Evolutionary conservation across 2,888 invertebrate genomes (phyloP).

Genomic region (Coleophora deauratella): DNA sequence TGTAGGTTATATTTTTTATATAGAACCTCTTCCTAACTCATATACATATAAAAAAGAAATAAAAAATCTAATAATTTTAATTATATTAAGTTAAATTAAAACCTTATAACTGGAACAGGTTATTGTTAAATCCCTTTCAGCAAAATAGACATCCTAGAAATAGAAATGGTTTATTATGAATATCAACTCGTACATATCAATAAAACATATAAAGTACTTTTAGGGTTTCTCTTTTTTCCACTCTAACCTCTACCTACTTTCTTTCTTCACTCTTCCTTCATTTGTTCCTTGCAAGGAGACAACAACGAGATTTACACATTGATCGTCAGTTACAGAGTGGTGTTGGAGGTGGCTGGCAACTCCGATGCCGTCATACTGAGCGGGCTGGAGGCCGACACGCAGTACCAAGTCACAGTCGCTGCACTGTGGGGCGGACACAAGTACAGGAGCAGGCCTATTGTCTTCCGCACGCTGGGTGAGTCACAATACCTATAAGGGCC

Average conservation of each 20-base stretch:
- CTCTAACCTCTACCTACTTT: constrained; percentile 22
- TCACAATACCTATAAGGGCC: too few species aligned
- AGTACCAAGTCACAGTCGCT: constrained; percentile 90
- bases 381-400: constrained; percentile 87
- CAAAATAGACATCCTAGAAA: too few species aligned
- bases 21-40: too few species aligned
- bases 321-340: constrained; percentile 93
- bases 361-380: constrained; percentile 89
- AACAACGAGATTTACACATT: constrained; percentile 75
- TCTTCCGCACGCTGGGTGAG: constrained; percentile 91
- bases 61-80: too few species aligned
- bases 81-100: too few species aligned
- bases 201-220: too few species aligned
- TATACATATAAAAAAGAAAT: too few species aligned
- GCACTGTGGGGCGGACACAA: constrained; percentile 88
- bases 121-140: too few species aligned
- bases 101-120: too few species aligned
- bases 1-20: too few species aligned
- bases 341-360: constrained; percentile 91
- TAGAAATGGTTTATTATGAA: too few species aligned
- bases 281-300: constrained; percentile 37
- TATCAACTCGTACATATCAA: too few species aligned
- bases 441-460: constrained; percentile 88
- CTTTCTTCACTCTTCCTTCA: constrained; percentile 26
- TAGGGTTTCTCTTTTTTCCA: neutral